phyloP scores from a whole-genome alignment of 2,113 vertebrate species.

The Perca fluviatilis region DNA sequence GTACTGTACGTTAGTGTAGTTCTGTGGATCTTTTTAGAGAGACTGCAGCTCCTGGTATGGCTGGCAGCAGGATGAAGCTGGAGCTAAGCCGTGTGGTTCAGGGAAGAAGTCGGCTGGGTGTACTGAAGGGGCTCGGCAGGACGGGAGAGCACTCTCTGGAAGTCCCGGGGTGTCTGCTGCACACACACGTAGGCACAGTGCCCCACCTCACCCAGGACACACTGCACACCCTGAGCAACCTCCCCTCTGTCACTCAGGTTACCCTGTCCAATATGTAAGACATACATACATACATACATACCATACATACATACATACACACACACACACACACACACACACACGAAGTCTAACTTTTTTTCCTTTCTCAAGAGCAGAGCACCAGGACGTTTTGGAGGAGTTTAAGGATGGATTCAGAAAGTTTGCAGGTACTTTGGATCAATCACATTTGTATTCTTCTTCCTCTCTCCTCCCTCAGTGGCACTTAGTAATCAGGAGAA shows the following conservation, averaged over 20 bases:
- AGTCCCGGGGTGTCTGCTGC: slow-evolving; percentile 92
- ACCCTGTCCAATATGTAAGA: slow-evolving; percentile 88
- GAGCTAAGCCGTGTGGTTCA: slow-evolving; percentile 84
- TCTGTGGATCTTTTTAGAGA: not conserved
- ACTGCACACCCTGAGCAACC: slow-evolving; percentile 80
- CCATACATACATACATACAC: not conserved
- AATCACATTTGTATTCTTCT: too few species aligned
- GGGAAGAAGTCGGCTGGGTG: slow-evolving; percentile 89
- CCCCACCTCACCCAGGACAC: slow-evolving; percentile 94
- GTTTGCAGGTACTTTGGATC: slow-evolving; percentile 89
- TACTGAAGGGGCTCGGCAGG: slow-evolving; percentile 85
- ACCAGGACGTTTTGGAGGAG: slow-evolving; percentile 93
- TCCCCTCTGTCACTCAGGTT: slow-evolving; percentile 90
- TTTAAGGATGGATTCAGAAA: slow-evolving; percentile 92
- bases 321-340: not conserved
- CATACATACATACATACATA: not conserved
- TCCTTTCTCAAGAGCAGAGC: slow-evolving; percentile 87
- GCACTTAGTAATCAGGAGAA: not conserved
- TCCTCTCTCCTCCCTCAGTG: not conserved
- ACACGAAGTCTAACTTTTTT: not conserved
- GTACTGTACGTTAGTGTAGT: not conserved
- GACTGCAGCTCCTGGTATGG: slow-evolving; percentile 9
- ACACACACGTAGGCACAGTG: slow-evolving; percentile 90
- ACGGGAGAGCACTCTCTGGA: slow-evolving; percentile 82
- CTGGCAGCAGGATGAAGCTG: slow-evolving; percentile 85